Evolutionary conservation across 1,140 invertebrate species (phyloP).

Genomic region (Palaemon carinicauda): DNA sequence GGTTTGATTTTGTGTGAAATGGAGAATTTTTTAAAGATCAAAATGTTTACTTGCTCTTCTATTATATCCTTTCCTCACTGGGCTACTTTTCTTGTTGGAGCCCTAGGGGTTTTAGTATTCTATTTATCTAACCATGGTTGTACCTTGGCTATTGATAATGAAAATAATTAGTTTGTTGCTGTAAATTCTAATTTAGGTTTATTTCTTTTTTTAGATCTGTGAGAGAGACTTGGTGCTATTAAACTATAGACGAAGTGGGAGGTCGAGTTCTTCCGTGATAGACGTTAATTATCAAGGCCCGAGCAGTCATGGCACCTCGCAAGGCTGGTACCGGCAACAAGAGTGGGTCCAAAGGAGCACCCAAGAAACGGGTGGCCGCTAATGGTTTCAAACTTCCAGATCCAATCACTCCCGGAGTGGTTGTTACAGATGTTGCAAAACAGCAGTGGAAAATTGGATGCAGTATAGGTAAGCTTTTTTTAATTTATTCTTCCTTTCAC

Average conservation of each 20-base stretch:
- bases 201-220: slow-evolving; percentile 11
- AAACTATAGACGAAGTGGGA: neutral
- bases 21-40: too few relatives aligned
- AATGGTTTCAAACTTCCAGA: slow-evolving; percentile 67
- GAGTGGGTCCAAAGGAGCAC: slow-evolving; percentile 42
- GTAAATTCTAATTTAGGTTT: neutral
- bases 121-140: too few relatives aligned
- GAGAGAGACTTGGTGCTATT: slow-evolving; percentile 46
- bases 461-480: slow-evolving; percentile 73
- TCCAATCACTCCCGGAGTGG: slow-evolving; percentile 78
- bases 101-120: too few relatives aligned
- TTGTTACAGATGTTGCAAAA: slow-evolving; percentile 80
- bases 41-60: too few relatives aligned
- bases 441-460: slow-evolving; percentile 88
- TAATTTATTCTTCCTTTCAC: neutral
- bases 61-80: too few relatives aligned
- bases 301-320: slow-evolving; percentile 47
- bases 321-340: slow-evolving; percentile 48
- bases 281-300: neutral
- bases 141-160: too few relatives aligned
- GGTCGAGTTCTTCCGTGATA: neutral
- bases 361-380: slow-evolving; percentile 59
- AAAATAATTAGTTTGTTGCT: too few relatives aligned
- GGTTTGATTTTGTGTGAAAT: too few relatives aligned
- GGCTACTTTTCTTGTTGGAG: too few relatives aligned